phyloP scores from a whole-genome alignment of 2,797 vertebrate species.

The Oryzias sinensis region DNA sequence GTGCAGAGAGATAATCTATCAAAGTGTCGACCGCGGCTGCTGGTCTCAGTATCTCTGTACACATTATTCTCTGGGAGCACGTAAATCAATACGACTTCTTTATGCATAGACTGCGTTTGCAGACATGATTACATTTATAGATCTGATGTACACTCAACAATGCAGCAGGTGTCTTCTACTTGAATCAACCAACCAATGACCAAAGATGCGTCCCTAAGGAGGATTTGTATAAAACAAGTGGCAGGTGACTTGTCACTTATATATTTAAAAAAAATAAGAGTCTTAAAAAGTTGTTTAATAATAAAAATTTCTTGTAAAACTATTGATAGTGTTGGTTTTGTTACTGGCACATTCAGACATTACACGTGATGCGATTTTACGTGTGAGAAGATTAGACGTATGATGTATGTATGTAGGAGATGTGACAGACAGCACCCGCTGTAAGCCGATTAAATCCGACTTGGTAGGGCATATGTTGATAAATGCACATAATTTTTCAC shows the following conservation, averaged over 20 bases:
- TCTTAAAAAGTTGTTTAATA: conserved; percentile 4
- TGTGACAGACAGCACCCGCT: conserved; percentile 42
- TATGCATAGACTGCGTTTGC: conserved; percentile 43
- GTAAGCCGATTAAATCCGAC: conserved; percentile 60
- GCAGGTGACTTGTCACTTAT: conserved; percentile 37
- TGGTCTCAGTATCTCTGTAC: conserved; percentile 9
- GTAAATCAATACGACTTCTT: conserved; percentile 54
- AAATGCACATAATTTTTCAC: neutral
- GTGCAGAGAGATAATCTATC: conserved; percentile 34
- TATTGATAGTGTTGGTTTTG: neutral
- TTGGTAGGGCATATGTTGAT: conserved; percentile 29
- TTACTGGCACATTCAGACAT: neutral
- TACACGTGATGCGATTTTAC: conserved; percentile 9
- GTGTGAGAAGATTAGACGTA: conserved; percentile 35
- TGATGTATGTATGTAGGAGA: conserved; percentile 25
- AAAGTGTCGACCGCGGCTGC: conserved; percentile 6
- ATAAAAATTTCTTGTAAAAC: neutral
- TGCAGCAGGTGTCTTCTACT: conserved; percentile 49
- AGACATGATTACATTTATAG: conserved; percentile 66
- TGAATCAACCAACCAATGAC: conserved; percentile 72
- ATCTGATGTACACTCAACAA: conserved; percentile 39
- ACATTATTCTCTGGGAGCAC: conserved; percentile 30
- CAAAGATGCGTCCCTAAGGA: conserved; percentile 44
- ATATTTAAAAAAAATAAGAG: neutral
- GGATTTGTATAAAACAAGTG: conserved; percentile 21